Base-by-base conservation (phyloP, 1,140 invertebrate genomes). In the Bombus breviceps region DNA sequence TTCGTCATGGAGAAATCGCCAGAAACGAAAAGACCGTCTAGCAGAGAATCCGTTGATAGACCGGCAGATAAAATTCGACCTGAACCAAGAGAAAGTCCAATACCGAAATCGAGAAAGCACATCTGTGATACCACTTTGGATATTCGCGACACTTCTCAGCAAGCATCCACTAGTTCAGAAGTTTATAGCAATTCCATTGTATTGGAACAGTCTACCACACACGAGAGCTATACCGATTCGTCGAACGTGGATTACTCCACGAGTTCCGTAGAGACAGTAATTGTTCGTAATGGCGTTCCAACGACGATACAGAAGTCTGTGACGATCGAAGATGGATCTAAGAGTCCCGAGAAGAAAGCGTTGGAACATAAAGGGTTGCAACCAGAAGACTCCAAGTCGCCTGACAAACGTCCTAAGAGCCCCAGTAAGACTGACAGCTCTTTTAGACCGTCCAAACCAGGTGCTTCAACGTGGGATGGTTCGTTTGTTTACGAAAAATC, bases 1-100 rank as follows among this genome's bases (percentile, higher is more conserved):
- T 96, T 96, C 71, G 89, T 96, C 4, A 71, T 88, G 10, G 95
- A 96, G 85, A 95, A 94, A 81, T 80, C 94, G 10, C 39, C 77
- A 2, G 87, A 85, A 1, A 34, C n/a, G 25, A 87, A 86, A 83
- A 82, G 81, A 85, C 89, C 64, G 47, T 69, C 47, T 0, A 93
- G 92, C 57, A 81, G 88, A 47, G 92, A 90, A 18, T 88, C 90
- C 13, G 25, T 87, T 75, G 32, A 85, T 1, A 72, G 28, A 37
- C 13, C 32, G 28, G 10, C 66, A 22, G 85, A 86, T 39, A 69
- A 39, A 22, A 22, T 37, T 39, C 68, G 37, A 69, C 37, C 68
- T 3, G 77, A 85, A 25, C 34, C 78, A n/a, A 62, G 62, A 39
- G 32, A 81, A 62, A 78, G 39, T 47, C 68, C 74, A 0, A 64